Conservation (phyloP, 2,888 invertebrate genomes). For the Cheilosia urbana region DNA sequence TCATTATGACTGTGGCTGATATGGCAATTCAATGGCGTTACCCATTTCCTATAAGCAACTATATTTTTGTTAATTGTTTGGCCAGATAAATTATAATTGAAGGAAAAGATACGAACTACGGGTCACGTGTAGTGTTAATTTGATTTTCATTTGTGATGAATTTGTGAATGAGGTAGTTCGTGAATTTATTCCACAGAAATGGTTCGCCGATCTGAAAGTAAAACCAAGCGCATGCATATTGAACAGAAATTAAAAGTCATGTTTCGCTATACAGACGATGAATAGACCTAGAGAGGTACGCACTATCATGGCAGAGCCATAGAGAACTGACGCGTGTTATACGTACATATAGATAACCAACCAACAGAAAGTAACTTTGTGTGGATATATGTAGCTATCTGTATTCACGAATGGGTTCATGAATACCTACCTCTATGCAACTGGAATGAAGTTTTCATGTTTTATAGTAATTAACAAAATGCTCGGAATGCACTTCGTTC, state of each 20-base stretch:
- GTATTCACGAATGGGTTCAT: neutral
- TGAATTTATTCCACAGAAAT: neutral
- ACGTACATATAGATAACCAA: neutral
- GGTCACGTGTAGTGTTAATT: constrained; percentile 32
- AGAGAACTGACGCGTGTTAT: neutral
- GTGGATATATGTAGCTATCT: too few species aligned
- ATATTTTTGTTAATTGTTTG: neutral
- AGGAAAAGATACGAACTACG: neutral
- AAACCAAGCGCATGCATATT: constrained; percentile 7
- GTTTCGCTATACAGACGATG: constrained; percentile 12
- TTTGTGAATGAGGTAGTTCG: neutral
- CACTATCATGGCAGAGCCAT: neutral
- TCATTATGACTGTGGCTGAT: constrained; percentile 28
- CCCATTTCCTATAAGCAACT: neutral
- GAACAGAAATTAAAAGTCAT: constrained; percentile 58
- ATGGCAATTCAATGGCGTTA: neutral
- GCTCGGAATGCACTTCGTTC: constrained; percentile 30
- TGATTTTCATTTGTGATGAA: neutral
- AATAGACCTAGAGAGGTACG: neutral
- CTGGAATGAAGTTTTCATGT: constrained; percentile 45
- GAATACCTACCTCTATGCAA: constrained; percentile 5
- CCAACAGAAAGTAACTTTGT: neutral
- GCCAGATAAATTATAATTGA: neutral
- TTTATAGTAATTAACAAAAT: constrained; percentile 54
- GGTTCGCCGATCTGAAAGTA: neutral